phyloP scores from a whole-genome alignment of 2,888 invertebrate genomes.

The Rhodophaea formosa region DNA sequence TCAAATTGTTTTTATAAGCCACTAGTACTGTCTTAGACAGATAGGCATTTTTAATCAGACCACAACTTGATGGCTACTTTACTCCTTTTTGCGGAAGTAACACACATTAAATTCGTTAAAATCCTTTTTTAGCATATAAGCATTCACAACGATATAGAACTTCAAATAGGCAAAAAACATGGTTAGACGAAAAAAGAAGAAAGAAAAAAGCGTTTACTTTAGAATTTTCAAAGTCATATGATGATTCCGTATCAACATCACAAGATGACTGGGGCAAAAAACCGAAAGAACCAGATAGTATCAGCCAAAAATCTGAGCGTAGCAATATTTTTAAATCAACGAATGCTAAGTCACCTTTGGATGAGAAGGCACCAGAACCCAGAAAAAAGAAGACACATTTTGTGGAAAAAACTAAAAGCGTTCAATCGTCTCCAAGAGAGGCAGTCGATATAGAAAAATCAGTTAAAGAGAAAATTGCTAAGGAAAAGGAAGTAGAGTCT shows the following conservation, averaged over 20 bases:
- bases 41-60: background rate
- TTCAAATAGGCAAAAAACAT: slow-evolving; percentile 68
- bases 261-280: slow-evolving; percentile 74
- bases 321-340: slow-evolving; percentile 49
- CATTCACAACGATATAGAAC: slow-evolving; percentile 76
- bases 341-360: slow-evolving; percentile 58
- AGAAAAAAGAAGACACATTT: slow-evolving; percentile 76
- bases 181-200: slow-evolving; percentile 86
- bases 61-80: slow-evolving; percentile 1
- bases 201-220: slow-evolving; percentile 89
- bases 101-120: slow-evolving; percentile 15
- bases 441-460: slow-evolving; percentile 63
- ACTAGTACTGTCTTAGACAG: background rate
- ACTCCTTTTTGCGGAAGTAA: background rate
- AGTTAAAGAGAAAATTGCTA: slow-evolving; percentile 61
- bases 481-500: slow-evolving; percentile 62
- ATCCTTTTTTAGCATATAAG: slow-evolving; percentile 63
- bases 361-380: slow-evolving; percentile 60
- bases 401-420: slow-evolving; percentile 68
- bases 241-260: slow-evolving; percentile 77
- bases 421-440: slow-evolving; percentile 69
- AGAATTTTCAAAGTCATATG: slow-evolving; percentile 84
- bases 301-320: slow-evolving; percentile 58
- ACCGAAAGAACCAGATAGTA: slow-evolving; percentile 52
- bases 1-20: background rate